Evolutionary conservation across 2,113 vertebrate genomes (phyloP).

Genomic region (Bombycilla garrulus): DNA sequence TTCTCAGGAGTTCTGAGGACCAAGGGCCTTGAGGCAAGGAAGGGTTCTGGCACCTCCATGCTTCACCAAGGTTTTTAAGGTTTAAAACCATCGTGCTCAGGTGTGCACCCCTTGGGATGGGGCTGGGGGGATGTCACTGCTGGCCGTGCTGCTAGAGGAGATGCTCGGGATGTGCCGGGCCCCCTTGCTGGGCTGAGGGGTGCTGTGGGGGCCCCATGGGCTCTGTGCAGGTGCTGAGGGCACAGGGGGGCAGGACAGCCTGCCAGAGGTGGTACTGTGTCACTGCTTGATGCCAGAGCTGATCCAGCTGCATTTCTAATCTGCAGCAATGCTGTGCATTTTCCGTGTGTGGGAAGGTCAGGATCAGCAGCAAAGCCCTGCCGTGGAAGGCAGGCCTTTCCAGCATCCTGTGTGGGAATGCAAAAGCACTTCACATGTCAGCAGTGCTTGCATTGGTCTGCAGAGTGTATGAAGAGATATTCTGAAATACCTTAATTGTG

Average conservation of each 20-base stretch:
- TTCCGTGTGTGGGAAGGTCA: not conserved
- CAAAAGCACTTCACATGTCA: not conserved
- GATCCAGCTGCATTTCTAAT: not conserved
- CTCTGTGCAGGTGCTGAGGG: not conserved
- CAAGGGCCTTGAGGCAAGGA: not conserved
- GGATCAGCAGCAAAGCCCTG: not conserved
- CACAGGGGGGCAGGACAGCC: not conserved
- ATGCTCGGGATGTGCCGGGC: not conserved
- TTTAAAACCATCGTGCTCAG: not conserved
- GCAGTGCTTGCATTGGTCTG: not conserved
- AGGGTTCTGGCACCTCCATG: not conserved
- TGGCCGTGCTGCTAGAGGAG: not conserved
- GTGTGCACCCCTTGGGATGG: not conserved
- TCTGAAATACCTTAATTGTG: not conserved
- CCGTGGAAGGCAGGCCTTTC: not conserved
- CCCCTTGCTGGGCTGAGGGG: not conserved
- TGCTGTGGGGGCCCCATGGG: not conserved
- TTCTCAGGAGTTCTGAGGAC: not conserved
- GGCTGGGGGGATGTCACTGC: not conserved
- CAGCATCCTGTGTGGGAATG: not conserved
- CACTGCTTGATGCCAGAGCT: not conserved
- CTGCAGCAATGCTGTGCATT: not conserved
- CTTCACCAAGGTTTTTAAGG: not conserved
- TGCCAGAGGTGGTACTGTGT: accelerated
- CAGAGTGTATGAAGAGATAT: not conserved